These are phyloP conservation scores for Scaeva pyrastri DNA, from an alignment of 2,888 invertebrate genomes.

Conservation along the genomic window DNA sequence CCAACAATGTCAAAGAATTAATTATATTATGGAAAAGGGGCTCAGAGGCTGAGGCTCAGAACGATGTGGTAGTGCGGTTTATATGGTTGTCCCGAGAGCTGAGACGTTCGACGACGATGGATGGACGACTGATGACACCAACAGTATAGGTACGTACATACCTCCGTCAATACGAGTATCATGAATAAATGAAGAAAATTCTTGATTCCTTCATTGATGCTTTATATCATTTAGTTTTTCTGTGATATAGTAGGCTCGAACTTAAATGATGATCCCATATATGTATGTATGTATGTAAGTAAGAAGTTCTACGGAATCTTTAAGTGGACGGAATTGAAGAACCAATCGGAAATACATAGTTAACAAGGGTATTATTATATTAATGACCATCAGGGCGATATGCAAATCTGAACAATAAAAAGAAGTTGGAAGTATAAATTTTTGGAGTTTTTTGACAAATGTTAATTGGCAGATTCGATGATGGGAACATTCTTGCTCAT, in stretches of 20 bases:
- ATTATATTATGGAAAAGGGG: conserved; percentile 42
- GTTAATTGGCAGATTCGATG: background rate
- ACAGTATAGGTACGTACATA: too few relatives aligned
- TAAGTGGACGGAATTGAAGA: conserved; percentile 73
- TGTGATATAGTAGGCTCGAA: background rate
- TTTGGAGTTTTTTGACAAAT: conserved; percentile 5
- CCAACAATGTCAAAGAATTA: conserved; percentile 74
- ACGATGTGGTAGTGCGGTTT: conserved; percentile 29
- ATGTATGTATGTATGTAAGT: too few relatives aligned
- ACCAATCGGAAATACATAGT: conserved; percentile 78
- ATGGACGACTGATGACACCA: too few relatives aligned
- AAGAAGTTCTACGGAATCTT: conserved; percentile 65
- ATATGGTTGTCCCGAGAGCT: conserved; percentile 44
- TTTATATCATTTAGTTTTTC: background rate
- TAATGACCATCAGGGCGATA: conserved; percentile 52
- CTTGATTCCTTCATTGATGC: background rate
- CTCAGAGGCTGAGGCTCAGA: conserved; percentile 3
- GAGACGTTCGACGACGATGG: too few relatives aligned
- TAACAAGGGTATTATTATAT: conserved; percentile 52
- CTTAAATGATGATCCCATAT: conserved; percentile 36
- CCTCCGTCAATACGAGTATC: conserved; percentile 13
- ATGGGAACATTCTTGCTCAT: background rate
- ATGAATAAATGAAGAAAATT: conserved; percentile 51
- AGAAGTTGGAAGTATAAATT: conserved; percentile 55
- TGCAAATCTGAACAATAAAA: conserved; percentile 61